phyloP scores from a whole-genome alignment of 1,140 invertebrate species.

The Euura saliciscinereae region DNA sequence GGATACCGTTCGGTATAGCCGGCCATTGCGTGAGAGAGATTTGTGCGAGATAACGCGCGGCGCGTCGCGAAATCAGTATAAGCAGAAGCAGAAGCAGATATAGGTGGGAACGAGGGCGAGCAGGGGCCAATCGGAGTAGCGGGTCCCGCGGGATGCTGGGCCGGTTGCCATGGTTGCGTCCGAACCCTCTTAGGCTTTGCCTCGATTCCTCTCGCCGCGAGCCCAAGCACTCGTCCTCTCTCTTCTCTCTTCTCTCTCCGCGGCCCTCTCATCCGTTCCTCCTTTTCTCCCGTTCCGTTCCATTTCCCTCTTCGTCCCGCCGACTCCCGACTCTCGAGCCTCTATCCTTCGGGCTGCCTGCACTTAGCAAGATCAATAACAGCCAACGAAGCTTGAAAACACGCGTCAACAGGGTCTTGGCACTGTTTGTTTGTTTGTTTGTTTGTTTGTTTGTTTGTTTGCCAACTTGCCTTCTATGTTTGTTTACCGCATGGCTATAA shows the following conservation, averaged over 20 bases:
- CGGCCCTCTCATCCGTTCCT: conserved; percentile 24
- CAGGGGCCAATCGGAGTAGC: conserved; percentile 58
- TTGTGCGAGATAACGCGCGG: conserved; percentile 33
- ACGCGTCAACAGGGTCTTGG: conserved; percentile 63
- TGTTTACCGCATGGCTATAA: neutral
- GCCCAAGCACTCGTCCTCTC: conserved; percentile 3
- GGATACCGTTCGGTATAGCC: conserved; percentile 26
- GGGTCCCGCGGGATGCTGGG: conserved; percentile 55
- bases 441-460: neutral
- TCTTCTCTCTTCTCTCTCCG: conserved; percentile 12
- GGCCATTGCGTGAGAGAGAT: conserved; percentile 39
- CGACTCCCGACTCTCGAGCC: conserved; percentile 28
- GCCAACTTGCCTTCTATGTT: conserved; percentile 7
- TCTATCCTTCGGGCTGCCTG: conserved; percentile 46
- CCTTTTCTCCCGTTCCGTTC: conserved; percentile 6
- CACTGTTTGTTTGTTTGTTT: conserved; percentile 52
- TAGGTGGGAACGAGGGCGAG: conserved; percentile 50
- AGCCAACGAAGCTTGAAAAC: conserved; percentile 64
- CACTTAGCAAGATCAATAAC: conserved; percentile 65
- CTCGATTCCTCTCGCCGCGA: conserved; percentile 37
- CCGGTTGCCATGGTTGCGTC: conserved; percentile 58
- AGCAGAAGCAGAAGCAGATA: neutral
- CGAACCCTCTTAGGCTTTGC: conserved; percentile 57
- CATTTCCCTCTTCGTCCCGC: conserved; percentile 5
- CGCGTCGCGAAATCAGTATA: conserved; percentile 19